phyloP scores from a whole-genome alignment of 2,888 invertebrate genomes.

The Athrips mouffetella region DNA sequence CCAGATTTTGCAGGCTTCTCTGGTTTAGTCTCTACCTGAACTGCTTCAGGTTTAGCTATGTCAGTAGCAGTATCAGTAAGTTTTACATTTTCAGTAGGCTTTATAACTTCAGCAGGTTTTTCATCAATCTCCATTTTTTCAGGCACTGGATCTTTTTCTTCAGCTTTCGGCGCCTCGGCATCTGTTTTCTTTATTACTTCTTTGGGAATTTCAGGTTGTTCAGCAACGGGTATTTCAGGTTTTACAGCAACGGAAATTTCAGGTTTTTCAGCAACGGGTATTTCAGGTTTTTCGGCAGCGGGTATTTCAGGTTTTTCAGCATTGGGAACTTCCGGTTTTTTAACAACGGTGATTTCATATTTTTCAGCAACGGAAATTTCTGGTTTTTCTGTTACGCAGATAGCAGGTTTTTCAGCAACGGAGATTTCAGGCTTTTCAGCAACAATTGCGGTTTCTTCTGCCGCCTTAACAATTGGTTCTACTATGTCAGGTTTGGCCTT shows the following conservation, averaged over 20 bases:
- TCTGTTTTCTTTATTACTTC: no score
- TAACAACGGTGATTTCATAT: constrained; percentile 13
- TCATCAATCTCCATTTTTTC: neutral
- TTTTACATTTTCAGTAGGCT: neutral
- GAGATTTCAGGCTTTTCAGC: neutral
- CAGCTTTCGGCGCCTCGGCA: no score
- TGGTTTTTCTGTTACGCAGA: neutral
- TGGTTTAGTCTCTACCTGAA: neutral
- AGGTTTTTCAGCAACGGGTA: constrained; percentile 13
- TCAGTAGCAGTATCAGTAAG: neutral
- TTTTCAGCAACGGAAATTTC: neutral
- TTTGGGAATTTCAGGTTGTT: neutral
- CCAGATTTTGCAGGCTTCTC: constrained; percentile 23
- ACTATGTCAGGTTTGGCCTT: constrained; percentile 28
- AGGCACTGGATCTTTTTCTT: constrained; percentile 17
- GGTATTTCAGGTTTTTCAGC: neutral
- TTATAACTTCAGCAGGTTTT: no score
- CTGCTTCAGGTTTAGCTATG: neutral
- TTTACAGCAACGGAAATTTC: constrained; percentile 2
- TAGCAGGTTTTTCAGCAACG: neutral
- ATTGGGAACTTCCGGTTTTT: constrained; percentile 12
- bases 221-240: constrained; percentile 9
- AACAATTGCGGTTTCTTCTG: neutral
- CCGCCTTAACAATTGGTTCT: constrained; percentile 1
- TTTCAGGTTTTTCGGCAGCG: constrained; percentile 28